A percentile compares a stretch with the other conserved stretches of the same genome.
Conservation (phyloP, 2,888 invertebrate species). For the Octonoba sinensis region DNA sequence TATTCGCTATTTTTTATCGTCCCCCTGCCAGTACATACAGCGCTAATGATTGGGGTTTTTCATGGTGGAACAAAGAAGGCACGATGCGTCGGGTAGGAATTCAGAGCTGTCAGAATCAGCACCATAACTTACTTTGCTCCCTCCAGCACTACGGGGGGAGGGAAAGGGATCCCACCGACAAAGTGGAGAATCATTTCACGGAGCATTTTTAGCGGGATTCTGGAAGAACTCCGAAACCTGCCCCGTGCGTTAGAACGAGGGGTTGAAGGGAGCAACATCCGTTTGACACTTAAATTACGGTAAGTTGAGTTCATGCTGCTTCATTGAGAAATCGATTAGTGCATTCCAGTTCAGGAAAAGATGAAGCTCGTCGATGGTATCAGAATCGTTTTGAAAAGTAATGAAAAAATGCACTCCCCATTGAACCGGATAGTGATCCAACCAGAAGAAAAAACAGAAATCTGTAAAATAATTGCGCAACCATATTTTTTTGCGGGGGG, state of each 20-base stretch:
- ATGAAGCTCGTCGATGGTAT: too few species aligned
- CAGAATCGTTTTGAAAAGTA: too few species aligned
- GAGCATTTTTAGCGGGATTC: background rate
- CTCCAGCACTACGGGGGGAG: background rate
- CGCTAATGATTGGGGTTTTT: constrained; percentile 29
- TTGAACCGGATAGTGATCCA: too few species aligned
- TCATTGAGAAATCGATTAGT: too few species aligned
- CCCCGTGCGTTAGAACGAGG: too few species aligned
- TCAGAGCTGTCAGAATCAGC: background rate
- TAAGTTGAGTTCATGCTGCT: too few species aligned
- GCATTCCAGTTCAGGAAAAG: too few species aligned
- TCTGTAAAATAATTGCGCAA: too few species aligned
- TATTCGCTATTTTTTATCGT: background rate
- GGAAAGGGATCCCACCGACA: background rate
- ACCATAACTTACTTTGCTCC: background rate
- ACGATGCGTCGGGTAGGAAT: background rate
- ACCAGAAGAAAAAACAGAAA: too few species aligned
- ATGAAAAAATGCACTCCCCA: too few species aligned
- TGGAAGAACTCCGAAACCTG: background rate
- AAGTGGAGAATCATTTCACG: background rate
- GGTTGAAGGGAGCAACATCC: background rate
- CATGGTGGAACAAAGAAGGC: constrained; percentile 21
- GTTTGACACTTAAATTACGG: background rate
- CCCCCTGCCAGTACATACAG: background rate
- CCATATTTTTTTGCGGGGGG: too few species aligned